Percentiles rank a stretch among this genome's conserved stretches.
These are phyloP conservation scores for Mystacornis crossleyi DNA, from an alignment of 2,113 vertebrate species.

Conservation along the genomic window DNA sequence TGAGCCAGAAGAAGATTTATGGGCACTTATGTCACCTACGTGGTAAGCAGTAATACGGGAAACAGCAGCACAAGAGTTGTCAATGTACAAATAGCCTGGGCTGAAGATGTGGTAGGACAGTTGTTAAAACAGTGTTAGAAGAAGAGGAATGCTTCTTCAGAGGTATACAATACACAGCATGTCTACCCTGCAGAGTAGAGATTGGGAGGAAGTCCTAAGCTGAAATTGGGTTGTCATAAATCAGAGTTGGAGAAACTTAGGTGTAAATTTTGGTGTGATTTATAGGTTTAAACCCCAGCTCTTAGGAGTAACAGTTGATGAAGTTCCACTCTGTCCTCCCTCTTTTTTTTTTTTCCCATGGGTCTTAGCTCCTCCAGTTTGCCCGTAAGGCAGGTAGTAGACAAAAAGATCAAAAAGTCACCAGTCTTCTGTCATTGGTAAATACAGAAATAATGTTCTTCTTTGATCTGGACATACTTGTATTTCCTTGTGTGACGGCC, in stretches of 20 bases:
- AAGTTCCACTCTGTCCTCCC: not conserved
- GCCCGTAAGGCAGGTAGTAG: not conserved
- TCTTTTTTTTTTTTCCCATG: not conserved
- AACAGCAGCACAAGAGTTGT: not conserved
- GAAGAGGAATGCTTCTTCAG: not conserved
- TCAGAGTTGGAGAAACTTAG: not conserved
- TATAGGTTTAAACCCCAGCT: not conserved
- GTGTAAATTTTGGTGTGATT: not conserved
- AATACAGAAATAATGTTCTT: not conserved
- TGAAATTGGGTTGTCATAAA: not conserved
- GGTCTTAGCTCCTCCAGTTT: not conserved
- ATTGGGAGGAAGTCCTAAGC: not conserved
- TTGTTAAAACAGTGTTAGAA: not conserved
- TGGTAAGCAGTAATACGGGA: not conserved
- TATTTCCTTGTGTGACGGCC: not conserved
- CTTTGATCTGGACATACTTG: not conserved
- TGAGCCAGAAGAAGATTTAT: conserved; percentile 30
- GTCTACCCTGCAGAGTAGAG: not conserved
- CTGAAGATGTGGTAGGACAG: not conserved
- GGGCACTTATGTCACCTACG: not conserved
- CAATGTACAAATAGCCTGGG: not conserved
- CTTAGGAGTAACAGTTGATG: not conserved
- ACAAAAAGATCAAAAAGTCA: not conserved
- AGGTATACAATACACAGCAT: not conserved
- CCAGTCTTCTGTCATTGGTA: not conserved